A percentile compares a stretch with the other conserved stretches of the same genome.
Conservation (phyloP, 2,113 vertebrate species). For the Elaphurus davidianus region DNA sequence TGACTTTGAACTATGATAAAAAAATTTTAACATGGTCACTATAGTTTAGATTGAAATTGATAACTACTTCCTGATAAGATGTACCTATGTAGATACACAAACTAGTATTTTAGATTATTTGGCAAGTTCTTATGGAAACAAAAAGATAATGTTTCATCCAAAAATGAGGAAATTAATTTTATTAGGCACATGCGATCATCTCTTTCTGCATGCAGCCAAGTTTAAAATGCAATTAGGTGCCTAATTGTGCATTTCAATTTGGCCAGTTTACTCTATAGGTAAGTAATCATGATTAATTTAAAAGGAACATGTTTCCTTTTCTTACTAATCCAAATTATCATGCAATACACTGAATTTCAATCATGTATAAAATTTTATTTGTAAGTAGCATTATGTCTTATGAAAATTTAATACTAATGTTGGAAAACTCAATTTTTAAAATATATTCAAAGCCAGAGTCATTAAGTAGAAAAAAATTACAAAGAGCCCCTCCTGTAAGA, state of each 20-base stretch:
- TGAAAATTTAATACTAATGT: background rate
- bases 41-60: background rate
- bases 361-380: background rate
- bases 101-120: slow-evolving; percentile 28
- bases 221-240: slow-evolving; percentile 35
- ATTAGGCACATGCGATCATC: background rate
- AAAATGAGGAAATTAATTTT: background rate
- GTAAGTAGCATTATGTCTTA: background rate
- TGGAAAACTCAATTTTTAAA: background rate
- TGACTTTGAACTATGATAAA: background rate
- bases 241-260: slow-evolving; percentile 7
- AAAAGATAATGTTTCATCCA: slow-evolving; percentile 28
- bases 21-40: background rate
- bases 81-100: background rate
- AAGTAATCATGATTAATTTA: slow-evolving; percentile 28
- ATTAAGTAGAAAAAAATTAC: background rate
- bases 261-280: background rate
- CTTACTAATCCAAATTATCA: background rate
- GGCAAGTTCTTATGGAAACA: slow-evolving; percentile 44
- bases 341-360: slow-evolving; percentile 33
- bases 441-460: background rate
- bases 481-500: background rate
- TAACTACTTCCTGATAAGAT: background rate
- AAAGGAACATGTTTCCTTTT: background rate
- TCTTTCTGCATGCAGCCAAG: slow-evolving; percentile 1